Conservation (phyloP, 2,113 vertebrate genomes). For the Entelurus aequoreus region DNA sequence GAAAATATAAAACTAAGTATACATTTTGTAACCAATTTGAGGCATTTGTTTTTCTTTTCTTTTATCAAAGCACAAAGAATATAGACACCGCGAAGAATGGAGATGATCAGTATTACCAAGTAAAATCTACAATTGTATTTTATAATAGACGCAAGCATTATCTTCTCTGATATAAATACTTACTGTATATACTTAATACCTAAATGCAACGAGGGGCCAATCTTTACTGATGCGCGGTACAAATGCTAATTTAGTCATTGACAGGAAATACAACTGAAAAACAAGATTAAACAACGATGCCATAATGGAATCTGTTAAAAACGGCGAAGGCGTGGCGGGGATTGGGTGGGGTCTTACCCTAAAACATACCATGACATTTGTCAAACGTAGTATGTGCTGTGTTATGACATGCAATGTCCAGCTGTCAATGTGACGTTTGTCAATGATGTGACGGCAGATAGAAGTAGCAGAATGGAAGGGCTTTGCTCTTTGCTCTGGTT, state of each 20-base stretch:
- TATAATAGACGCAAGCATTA: no score
- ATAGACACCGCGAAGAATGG: no score
- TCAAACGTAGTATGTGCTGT: neutral
- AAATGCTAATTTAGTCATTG: neutral
- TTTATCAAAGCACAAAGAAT: no score
- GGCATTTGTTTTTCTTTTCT: neutral
- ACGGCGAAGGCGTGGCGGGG: no score
- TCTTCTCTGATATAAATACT: no score
- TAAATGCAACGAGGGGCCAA: neutral
- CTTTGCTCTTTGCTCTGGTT: neutral
- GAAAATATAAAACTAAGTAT: no score
- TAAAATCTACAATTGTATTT: no score
- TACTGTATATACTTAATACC: neutral
- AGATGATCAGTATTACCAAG: no score
- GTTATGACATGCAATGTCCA: neutral
- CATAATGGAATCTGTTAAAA: no score
- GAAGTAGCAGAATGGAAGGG: neutral
- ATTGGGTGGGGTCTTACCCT: neutral
- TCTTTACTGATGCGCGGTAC: neutral
- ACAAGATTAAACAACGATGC: no score
- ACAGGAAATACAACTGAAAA: neutral
- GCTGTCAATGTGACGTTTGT: neutral
- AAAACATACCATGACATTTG: neutral
- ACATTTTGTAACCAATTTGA: no score
- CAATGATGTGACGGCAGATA: neutral